Conservation (phyloP, 1,140 invertebrate species). For the Campodea augens region DNA sequence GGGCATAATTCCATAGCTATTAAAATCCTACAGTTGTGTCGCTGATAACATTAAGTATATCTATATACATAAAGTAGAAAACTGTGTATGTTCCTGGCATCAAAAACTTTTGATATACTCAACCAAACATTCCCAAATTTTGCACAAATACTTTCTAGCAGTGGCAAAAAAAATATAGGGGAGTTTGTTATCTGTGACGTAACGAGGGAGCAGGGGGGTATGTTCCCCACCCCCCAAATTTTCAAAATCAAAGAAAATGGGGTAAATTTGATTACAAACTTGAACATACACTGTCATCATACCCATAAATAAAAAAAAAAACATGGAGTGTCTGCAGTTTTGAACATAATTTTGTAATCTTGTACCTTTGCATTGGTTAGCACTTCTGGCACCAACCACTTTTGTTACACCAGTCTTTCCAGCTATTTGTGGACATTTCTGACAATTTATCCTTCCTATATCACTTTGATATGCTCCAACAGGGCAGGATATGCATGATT, state of each 20-base stretch:
- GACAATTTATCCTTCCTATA: conserved; percentile 72
- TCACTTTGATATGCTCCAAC: conserved; percentile 86
- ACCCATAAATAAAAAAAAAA: not conserved
- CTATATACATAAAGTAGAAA: no score
- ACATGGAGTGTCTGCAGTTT: conserved; percentile 8
- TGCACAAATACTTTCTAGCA: no score
- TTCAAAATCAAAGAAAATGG: no score
- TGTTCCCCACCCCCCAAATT: conserved; percentile 8
- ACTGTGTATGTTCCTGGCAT: no score
- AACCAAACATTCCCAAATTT: no score
- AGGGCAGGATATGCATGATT: conserved; percentile 64
- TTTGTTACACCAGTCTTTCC: conserved; percentile 72
- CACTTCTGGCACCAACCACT: conserved; percentile 60
- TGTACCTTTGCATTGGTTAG: conserved; percentile 73
- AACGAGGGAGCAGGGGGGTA: no score
- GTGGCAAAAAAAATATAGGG: no score
- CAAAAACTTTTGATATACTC: no score
- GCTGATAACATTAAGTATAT: no score
- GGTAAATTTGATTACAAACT: not conserved
- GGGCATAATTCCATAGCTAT: no score
- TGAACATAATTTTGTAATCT: not conserved
- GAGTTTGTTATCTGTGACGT: no score
- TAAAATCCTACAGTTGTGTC: no score
- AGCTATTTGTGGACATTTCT: conserved; percentile 65
- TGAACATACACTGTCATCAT: not conserved